Conservation (phyloP, 92 coral and sea anemone genomes). For the Siderastrea siderea region DNA sequence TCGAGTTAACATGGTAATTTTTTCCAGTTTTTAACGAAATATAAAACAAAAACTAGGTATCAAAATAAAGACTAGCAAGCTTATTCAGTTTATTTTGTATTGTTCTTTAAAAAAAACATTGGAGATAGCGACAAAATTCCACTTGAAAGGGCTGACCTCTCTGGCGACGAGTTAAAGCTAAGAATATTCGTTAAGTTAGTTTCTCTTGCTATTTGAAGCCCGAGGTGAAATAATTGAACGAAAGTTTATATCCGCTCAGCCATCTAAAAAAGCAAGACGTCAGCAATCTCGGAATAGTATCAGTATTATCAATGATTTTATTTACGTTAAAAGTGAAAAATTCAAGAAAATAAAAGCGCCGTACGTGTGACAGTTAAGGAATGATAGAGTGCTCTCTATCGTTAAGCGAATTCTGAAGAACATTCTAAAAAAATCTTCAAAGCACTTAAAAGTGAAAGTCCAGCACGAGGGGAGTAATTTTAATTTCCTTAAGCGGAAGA, state of each 20-base stretch:
- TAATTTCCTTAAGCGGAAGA: constrained; percentile 29
- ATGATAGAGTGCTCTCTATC: neutral
- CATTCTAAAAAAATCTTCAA: neutral
- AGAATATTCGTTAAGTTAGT: neutral
- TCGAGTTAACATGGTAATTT: neutral
- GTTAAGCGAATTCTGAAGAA: constrained; percentile 1
- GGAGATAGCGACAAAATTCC: neutral
- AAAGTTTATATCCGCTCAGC: neutral
- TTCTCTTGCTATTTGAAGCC: neutral
- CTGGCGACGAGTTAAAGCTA: neutral
- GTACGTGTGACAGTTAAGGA: too few relatives aligned
- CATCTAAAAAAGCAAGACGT: neutral
- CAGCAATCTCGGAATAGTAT: constrained; percentile 3
- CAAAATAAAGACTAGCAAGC: neutral
- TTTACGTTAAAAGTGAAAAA: neutral
- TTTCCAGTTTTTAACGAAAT: neutral
- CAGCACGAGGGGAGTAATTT: neutral
- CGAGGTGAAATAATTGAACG: neutral
- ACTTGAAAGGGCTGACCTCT: neutral
- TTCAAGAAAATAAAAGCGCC: neutral
- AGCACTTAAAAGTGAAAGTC: neutral
- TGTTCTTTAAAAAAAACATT: neutral
- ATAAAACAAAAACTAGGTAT: neutral
- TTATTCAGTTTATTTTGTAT: neutral
- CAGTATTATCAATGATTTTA: neutral